These are phyloP conservation scores for Paguma larvata DNA, from an alignment of 2,797 vertebrate genomes.

Conservation along the genomic window DNA sequence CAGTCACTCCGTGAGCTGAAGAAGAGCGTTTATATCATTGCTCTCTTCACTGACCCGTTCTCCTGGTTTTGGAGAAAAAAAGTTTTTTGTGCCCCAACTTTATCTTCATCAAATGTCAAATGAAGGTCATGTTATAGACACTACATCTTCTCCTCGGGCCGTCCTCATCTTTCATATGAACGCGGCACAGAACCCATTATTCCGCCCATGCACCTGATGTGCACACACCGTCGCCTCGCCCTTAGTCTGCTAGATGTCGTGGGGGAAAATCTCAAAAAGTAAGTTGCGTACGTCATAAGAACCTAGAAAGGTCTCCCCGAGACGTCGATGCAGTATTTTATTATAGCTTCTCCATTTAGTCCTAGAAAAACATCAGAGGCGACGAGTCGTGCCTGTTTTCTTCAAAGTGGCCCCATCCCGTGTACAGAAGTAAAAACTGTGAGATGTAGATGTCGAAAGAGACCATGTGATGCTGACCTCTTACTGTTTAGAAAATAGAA, in stretches of 20 bases:
- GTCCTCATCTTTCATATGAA: background rate
- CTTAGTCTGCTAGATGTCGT: background rate
- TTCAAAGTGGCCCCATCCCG: background rate
- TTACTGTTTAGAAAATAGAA: background rate
- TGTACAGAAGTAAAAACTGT: background rate
- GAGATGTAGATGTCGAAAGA: conserved; percentile 24
- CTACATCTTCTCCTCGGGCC: background rate
- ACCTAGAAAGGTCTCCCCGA: background rate
- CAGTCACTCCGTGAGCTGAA: background rate
- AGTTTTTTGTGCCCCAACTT: background rate
- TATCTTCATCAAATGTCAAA: conserved; percentile 42
- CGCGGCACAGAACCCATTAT: background rate
- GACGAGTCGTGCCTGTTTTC: background rate
- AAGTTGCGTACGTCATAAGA: background rate
- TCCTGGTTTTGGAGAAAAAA: conserved; percentile 1
- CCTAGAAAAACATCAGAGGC: conserved; percentile 23
- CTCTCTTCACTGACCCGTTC: conserved; percentile 43
- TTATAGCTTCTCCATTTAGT: background rate
- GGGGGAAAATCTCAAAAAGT: background rate
- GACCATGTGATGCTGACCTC: conserved; percentile 38
- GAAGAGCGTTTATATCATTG: background rate
- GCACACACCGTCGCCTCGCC: background rate
- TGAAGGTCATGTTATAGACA: background rate
- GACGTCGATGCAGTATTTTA: background rate
- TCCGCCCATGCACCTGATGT: background rate